Evolutionary conservation across 2,888 invertebrate species (phyloP), one percentile per base, ranked within the genome.

Genomic region (Microctonus hyperodae): DNA sequence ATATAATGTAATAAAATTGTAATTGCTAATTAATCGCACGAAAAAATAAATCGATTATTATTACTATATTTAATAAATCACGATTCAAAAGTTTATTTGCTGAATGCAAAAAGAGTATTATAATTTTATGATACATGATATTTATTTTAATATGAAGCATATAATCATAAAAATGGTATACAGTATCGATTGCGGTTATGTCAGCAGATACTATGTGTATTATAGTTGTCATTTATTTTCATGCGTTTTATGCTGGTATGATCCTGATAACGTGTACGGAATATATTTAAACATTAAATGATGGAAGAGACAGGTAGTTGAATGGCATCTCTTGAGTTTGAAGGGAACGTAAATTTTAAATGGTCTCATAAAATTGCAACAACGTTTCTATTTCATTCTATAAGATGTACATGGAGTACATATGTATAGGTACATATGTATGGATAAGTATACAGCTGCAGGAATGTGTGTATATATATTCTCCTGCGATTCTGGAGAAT

Each of bases 311-410:
- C 61, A 69, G 57, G 65, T 64, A 63, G n/a, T n/a, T n/a, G n/a
- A n/a, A n/a, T n/a, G 51, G 63, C 64, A 55, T 48, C 67, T 51
- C 64, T 31, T 56, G 40, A 37, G 58, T 33, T 50, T 35, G 63
- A 53, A 37, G 56, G 69, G 70, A 66, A 69, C 70, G 70, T 76
- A 75, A 75, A 76, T 73, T 74, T 70, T 73, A 73, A 77, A 75
- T 72, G 72, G 74, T 67, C 70, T 73, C 76, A 73, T 75, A 74
- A 75, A 75, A 72, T 61, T 66, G 69, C 65, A 70, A 68, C 71
- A 72, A 64, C 68, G 68, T 72, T 72, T 40, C 62, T 65, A 69
- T 72, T 72, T 72, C 60, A 65, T 59, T n/a, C 16, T 31, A 7
- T 31, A 35, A 9, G 9, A 33, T 22, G 11, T 13, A 20, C 33